Conservation (phyloP, 2,888 invertebrate species). For the Agrochola litura region DNA sequence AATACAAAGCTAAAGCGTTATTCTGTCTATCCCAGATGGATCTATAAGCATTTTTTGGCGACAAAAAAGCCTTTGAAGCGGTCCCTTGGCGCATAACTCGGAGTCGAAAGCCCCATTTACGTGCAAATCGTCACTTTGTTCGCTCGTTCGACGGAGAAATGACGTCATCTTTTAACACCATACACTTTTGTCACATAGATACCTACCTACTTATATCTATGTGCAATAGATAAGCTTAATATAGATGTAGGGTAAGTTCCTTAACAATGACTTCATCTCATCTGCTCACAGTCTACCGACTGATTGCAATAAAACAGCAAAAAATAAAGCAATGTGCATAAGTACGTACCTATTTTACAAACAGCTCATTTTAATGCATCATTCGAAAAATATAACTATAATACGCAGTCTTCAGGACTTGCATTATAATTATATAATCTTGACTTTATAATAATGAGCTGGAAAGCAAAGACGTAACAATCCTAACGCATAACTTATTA, state of each 20-base stretch:
- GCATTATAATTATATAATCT: neutral
- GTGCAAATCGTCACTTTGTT: slow-evolving; percentile 60
- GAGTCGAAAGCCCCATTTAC: slow-evolving; percentile 45
- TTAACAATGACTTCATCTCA: neutral
- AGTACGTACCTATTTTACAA: neutral
- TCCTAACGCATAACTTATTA: neutral
- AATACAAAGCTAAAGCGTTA: slow-evolving; percentile 3
- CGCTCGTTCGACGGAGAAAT: slow-evolving; percentile 34
- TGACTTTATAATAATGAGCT: neutral
- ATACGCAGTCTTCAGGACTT: neutral
- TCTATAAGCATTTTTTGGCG: slow-evolving; percentile 22
- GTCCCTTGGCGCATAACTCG: slow-evolving; percentile 28
- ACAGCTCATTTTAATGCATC: neutral
- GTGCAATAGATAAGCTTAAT: neutral
- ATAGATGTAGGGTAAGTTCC: too few relatives aligned
- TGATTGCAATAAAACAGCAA: neutral
- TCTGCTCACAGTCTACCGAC: neutral
- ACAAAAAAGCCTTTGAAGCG: slow-evolving; percentile 34
- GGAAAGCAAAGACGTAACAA: too few relatives aligned
- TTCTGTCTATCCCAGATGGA: slow-evolving; percentile 23
- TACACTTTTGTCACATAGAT: slow-evolving; percentile 14
- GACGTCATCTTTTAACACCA: slow-evolving; percentile 45
- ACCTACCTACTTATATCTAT: neutral
- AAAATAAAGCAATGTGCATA: neutral
- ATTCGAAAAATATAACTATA: too few relatives aligned